phyloP scores from a whole-genome alignment of 2,113 vertebrate species.

The Melanerpes formicivorus region DNA sequence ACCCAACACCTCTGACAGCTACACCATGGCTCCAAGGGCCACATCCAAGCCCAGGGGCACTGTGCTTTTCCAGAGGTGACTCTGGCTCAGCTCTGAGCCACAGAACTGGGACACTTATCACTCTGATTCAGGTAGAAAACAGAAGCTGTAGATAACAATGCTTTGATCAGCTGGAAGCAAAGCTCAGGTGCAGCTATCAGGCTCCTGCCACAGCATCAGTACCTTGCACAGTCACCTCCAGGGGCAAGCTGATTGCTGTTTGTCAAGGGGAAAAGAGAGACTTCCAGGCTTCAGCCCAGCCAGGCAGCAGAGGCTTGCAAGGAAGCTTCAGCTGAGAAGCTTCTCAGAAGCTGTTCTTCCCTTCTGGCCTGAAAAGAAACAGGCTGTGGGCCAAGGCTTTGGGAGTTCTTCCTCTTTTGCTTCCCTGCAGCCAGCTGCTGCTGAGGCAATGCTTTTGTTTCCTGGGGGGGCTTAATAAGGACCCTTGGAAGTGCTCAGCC shows the following conservation, averaged over 20 bases:
- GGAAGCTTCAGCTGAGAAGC: background rate
- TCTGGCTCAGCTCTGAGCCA: background rate
- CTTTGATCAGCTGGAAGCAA: background rate
- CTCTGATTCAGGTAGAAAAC: background rate
- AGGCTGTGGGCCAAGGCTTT: background rate
- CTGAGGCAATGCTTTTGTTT: background rate
- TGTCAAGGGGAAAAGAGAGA: background rate
- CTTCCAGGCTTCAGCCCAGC: background rate
- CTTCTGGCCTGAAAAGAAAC: background rate
- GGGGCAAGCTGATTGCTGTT: background rate
- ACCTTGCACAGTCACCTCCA: background rate
- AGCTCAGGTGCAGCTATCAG: background rate
- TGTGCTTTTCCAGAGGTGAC: background rate
- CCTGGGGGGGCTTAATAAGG: background rate
- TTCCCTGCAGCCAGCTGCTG: background rate
- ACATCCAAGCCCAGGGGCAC: too few species aligned
- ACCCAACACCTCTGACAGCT: too few species aligned
- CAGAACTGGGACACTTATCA: background rate
- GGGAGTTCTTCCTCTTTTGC: background rate
- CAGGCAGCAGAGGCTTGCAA: background rate
- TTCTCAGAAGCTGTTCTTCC: background rate
- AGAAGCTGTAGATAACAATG: background rate
- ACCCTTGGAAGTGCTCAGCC: rapidly evolving
- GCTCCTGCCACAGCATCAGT: background rate
- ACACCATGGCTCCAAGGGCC: too few species aligned